Conservation (phyloP, 2,888 invertebrate species). For the Trichogramma dendrolimi region DNA sequence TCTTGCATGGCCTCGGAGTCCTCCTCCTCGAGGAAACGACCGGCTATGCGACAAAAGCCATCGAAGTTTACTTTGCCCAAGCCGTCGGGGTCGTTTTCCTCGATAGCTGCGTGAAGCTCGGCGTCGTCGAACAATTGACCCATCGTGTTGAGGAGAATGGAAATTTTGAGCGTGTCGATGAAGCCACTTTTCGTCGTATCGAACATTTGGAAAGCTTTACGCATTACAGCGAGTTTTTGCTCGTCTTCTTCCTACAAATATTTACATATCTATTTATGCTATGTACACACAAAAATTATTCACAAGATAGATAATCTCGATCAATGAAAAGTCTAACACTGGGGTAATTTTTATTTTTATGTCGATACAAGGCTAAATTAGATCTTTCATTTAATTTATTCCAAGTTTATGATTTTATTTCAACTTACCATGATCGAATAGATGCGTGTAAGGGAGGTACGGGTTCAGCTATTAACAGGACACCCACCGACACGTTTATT, state of each 20-base stretch:
- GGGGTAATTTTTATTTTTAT: no score
- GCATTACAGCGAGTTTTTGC: conserved; percentile 83
- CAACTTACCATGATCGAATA: no score
- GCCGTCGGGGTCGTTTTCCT: conserved; percentile 87
- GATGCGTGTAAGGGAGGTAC: no score
- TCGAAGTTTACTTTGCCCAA: conserved; percentile 91
- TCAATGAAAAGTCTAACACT: no score
- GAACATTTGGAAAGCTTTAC: conserved; percentile 95
- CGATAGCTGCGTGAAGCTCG: conserved; percentile 83
- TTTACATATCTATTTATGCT: neutral
- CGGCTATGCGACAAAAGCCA: conserved; percentile 87
- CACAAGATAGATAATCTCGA: neutral
- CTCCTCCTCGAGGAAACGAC: conserved; percentile 91
- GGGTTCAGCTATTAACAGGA: no score
- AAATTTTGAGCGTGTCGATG: conserved; percentile 86
- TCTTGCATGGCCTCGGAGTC: conserved; percentile 95
- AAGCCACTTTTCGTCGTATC: conserved; percentile 89
- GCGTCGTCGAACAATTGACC: conserved; percentile 90
- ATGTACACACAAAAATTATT: neutral
- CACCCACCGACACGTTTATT: no score
- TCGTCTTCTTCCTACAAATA: conserved; percentile 61
- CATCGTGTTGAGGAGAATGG: conserved; percentile 90
- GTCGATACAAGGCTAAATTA: no score
- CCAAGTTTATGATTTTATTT: no score
- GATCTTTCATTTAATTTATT: no score